These are phyloP conservation scores for Streptopelia turtur DNA, from an alignment of 2,797 vertebrate genomes.

Conservation along the genomic window DNA sequence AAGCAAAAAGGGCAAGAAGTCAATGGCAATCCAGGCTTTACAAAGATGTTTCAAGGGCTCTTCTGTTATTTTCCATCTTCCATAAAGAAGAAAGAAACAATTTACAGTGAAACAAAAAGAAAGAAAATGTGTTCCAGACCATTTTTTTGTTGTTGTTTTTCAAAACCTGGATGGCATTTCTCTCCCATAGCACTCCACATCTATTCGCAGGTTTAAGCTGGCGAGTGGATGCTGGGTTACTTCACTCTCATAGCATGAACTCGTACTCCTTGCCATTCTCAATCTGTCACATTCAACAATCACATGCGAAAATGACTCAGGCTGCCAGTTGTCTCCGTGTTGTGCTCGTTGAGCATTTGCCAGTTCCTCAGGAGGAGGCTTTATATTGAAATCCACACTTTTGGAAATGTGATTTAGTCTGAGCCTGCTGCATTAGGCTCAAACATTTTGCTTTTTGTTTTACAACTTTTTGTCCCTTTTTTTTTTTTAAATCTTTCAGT, in stretches of 20 bases:
- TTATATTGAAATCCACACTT: constrained; percentile 11
- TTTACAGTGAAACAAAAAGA: not conserved
- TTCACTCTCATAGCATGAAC: constrained; percentile 47
- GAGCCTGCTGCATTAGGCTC: not conserved
- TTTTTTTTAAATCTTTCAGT: not conserved
- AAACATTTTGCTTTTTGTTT: not conserved
- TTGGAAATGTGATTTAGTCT: not conserved
- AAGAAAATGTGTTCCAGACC: not conserved
- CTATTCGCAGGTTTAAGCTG: not conserved
- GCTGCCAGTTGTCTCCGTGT: constrained; percentile 48
- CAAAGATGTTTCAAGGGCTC: not conserved
- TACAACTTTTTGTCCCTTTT: not conserved
- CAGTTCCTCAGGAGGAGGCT: constrained; percentile 58
- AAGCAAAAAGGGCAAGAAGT: not conserved
- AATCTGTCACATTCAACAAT: constrained; percentile 69
- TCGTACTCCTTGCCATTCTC: constrained; percentile 62
- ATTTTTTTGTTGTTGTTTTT: not conserved
- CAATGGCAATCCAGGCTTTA: not conserved
- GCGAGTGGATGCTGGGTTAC: constrained; percentile 4
- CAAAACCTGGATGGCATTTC: not conserved
- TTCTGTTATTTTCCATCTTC: not conserved
- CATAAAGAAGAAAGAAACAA: not conserved
- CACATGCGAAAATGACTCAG: constrained; percentile 55
- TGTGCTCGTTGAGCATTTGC: constrained; percentile 60
- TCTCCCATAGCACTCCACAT: not conserved